phyloP scores from a whole-genome alignment of 2,888 invertebrate species.

The Dermolepida albohirtum region DNA sequence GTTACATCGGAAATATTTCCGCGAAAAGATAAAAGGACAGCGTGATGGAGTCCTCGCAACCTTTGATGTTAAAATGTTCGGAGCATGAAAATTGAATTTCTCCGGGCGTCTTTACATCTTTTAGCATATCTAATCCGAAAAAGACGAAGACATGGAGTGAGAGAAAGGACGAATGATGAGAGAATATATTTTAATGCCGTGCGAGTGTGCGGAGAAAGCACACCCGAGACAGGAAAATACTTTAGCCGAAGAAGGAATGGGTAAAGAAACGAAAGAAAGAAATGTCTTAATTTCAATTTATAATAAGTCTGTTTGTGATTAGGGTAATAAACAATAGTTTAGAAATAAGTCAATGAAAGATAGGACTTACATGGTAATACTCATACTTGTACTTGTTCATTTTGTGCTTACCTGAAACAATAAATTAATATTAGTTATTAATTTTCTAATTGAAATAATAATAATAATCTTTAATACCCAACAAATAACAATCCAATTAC shows the following conservation, averaged over 20 bases:
- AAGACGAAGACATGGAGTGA: constrained; percentile 15
- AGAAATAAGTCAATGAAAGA: too few relatives aligned
- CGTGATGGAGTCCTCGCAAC: constrained; percentile 49
- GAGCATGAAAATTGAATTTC: constrained; percentile 53
- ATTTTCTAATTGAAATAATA: too few relatives aligned
- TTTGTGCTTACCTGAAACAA: too few relatives aligned
- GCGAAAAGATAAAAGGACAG: constrained; percentile 42
- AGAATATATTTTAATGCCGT: constrained; percentile 27
- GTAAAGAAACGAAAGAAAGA: neutral
- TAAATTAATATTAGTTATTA: too few relatives aligned
- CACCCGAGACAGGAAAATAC: constrained; percentile 6
- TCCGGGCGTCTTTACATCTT: constrained; percentile 42
- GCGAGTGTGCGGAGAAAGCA: neutral
- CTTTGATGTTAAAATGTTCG: constrained; percentile 52
- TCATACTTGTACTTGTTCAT: too few relatives aligned
- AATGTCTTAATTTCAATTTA: constrained; percentile 24
- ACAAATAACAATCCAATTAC: too few relatives aligned
- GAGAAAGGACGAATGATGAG: neutral
- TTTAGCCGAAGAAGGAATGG: neutral
- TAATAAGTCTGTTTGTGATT: constrained; percentile 3
- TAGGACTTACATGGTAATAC: too few relatives aligned
- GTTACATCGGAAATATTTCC: constrained; percentile 41
- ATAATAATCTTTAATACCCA: too few relatives aligned
- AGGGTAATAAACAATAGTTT: too few relatives aligned
- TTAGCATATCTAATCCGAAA: constrained; percentile 44